Evolutionary conservation across 2,113 vertebrate genomes (phyloP).

Genomic region (Pterocles burchelli): DNA sequence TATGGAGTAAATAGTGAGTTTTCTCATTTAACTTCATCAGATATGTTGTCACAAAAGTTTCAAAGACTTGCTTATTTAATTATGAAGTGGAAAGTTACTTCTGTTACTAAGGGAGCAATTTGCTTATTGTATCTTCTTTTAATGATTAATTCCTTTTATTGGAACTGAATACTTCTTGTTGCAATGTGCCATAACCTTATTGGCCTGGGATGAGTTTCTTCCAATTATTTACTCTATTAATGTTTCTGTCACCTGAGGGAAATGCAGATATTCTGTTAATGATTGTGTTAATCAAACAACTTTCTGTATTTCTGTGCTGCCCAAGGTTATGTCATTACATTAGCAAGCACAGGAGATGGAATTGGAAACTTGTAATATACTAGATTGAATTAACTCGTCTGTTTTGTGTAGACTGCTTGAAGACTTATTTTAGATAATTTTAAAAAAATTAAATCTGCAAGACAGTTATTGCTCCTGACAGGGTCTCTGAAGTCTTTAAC

Average conservation of each 20-base stretch:
- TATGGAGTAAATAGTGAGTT: neutral
- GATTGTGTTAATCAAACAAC: conserved; percentile 41
- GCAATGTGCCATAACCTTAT: neutral
- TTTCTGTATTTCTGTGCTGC: neutral
- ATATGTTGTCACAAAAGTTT: conserved; percentile 20
- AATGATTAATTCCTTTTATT: neutral
- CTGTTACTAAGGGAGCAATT: neutral
- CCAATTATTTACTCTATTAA: conserved; percentile 38
- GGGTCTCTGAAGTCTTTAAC: neutral
- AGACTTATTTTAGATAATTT: conserved; percentile 64
- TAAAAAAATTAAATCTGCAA: conserved; percentile 56
- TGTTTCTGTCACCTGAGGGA: neutral
- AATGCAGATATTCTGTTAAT: neutral
- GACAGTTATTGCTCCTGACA: conserved; percentile 25
- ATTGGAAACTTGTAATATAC: conserved; percentile 41
- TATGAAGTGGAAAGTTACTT: conserved; percentile 20
- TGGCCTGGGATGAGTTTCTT: neutral
- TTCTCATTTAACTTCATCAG: conserved; percentile 28
- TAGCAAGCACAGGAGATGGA: conserved; percentile 49
- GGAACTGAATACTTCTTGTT: neutral
- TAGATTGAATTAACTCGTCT: conserved; percentile 62
- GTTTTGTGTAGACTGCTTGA: conserved; percentile 36
- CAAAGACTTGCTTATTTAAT: conserved; percentile 15
- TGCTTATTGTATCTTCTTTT: neutral
- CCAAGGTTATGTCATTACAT: conserved; percentile 52